Evolutionary conservation across 2,888 invertebrate species (phyloP), one percentile per base, ranked within the genome.

Genomic region (Rapana venosa): DNA sequence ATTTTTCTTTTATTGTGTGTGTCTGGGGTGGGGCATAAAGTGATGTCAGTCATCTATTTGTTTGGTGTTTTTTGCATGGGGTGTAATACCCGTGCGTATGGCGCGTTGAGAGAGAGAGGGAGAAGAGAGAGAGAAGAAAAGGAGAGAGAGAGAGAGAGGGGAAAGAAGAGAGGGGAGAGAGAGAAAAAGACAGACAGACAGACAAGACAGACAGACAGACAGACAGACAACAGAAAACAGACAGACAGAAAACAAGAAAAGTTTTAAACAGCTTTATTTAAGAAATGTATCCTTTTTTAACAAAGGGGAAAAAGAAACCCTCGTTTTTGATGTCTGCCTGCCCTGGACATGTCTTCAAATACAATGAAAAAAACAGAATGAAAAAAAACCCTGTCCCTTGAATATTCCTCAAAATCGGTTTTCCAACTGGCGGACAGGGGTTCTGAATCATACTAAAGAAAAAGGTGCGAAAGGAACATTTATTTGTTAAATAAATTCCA

Each of bases 151-250:
- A 88, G 30, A 77, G 17, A 77, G 30, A 74, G 32, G 47, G 81
- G 56, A 88, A 11, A 88, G 35, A 88, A 88, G 77, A 88, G 58
- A 81, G 74, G n/a, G n/a, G 13, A n/a, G 5, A 74, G 74, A n/a
- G n/a, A 13, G 13, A 74, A 6, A 0, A n/a, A 74, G 6, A 74
- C n/a, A n/a, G 47, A 47, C 4, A 47, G 47, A 47, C 4, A 47
- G 47, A 47, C 4, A 47, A 66, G 20, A 74, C 8, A 74, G n/a
- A 74, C 4, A 11, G 74, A 74, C 4, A 74, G 74, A 79, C 15
- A 79, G 35, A 79, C 0, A 79, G 36, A n/a, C n/a, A n/a, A n/a
- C n/a, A n/a, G n/a, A n/a, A n/a, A n/a, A 79, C 15, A 79, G 79
- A 30, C 13, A 79, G 32, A 79, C 6, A 79, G 79, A n/a, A n/a